phyloP scores from a whole-genome alignment of 2,888 invertebrate species.

The Nomada ferruginata region DNA sequence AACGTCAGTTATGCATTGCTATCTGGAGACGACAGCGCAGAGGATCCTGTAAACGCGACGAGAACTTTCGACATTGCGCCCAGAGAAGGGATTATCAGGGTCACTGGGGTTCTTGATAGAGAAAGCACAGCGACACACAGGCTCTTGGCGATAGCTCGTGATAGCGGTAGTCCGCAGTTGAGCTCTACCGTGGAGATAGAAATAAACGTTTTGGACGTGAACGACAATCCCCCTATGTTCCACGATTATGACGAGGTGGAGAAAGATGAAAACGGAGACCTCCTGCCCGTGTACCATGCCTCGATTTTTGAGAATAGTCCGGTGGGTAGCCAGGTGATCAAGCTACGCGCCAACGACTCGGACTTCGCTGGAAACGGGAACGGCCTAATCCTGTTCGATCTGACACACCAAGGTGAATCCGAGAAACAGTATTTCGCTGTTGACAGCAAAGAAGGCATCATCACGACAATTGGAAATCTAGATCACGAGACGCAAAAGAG shows the following conservation, averaged over 20 bases:
- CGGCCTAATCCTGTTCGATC: conserved; percentile 91
- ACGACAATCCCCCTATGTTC: conserved; percentile 93
- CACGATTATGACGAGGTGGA: conserved; percentile 89
- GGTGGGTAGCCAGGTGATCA: conserved; percentile 90
- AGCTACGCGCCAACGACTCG: conserved; percentile 93
- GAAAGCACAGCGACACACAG: conserved; percentile 90
- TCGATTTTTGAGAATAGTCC: conserved; percentile 90
- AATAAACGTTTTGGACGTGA: conserved; percentile 92
- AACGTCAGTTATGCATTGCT: conserved; percentile 89
- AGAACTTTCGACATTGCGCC: conserved; percentile 88
- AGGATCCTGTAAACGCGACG: conserved; percentile 83
- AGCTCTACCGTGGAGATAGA: conserved; percentile 91
- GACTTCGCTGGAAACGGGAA: conserved; percentile 95
- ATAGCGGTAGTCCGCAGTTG: conserved; percentile 88
- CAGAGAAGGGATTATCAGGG: conserved; percentile 88
- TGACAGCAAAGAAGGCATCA: conserved; percentile 93
- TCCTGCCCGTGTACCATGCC: conserved; percentile 90
- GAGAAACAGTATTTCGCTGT: conserved; percentile 88
- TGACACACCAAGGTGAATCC: conserved; percentile 86
- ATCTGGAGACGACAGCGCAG: conserved; percentile 83
- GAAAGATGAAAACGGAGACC: conserved; percentile 82
- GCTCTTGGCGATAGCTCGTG: conserved; percentile 90
- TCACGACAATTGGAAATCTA: conserved; percentile 90
- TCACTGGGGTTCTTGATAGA: conserved; percentile 91
- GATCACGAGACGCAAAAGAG: conserved; percentile 87